A percentile compares a stretch with the other conserved stretches of the same genome.
Evolutionary conservation across 2,888 invertebrate genomes (phyloP).

Genomic region (Osmoderma eremita): DNA sequence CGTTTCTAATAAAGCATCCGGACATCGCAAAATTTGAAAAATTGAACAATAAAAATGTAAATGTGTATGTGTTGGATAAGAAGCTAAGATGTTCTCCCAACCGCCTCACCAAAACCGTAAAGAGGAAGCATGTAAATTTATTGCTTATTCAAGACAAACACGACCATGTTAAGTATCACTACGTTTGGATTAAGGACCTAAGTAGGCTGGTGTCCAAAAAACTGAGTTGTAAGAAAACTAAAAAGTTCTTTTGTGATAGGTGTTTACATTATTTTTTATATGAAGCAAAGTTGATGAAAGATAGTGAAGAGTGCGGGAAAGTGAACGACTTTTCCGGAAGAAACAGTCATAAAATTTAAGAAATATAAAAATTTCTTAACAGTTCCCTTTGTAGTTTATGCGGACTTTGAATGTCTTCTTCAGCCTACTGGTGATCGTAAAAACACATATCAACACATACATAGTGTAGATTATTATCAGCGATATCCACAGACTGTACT

Average conservation of each 20-base stretch:
- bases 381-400: slow-evolving; percentile 38
- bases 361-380: slow-evolving; percentile 34
- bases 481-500: too few relatives aligned
- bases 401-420: too few relatives aligned
- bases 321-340: slow-evolving; percentile 42
- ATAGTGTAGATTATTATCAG: too few relatives aligned
- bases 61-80: not conserved
- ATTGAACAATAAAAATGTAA: not conserved
- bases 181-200: slow-evolving; percentile 40
- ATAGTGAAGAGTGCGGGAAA: slow-evolving; percentile 41
- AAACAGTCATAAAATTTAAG: too few relatives aligned
- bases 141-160: not conserved
- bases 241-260: slow-evolving; percentile 41
- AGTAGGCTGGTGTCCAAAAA: slow-evolving; percentile 37
- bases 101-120: too few relatives aligned
- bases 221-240: slow-evolving; percentile 7
- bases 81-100: too few relatives aligned
- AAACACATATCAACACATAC: too few relatives aligned
- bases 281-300: slow-evolving; percentile 3
- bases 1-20: too few relatives aligned
- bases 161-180: not conserved
- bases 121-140: not conserved
- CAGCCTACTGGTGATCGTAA: too few relatives aligned
- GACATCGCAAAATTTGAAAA: slow-evolving; percentile 1
- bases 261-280: slow-evolving; percentile 46